These are phyloP conservation scores for Formica exsecta DNA, from an alignment of 1,140 invertebrate species.

Conservation along the genomic window DNA sequence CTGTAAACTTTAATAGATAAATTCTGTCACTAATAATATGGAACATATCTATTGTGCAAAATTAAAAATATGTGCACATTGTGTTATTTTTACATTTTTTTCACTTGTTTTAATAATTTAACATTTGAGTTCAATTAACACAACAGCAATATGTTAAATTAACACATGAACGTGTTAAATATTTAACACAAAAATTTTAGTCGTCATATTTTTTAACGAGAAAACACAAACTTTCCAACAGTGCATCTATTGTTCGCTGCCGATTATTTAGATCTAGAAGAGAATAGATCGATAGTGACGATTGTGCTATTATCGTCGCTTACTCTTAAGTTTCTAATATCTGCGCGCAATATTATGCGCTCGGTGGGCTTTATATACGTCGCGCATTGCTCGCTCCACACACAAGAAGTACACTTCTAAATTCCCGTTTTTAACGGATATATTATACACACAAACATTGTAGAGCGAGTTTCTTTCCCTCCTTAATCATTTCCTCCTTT, in stretches of 20 bases:
- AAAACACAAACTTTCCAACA: too few species aligned
- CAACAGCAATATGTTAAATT: too few species aligned
- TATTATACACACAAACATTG: constrained; percentile 12
- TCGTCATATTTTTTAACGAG: too few species aligned
- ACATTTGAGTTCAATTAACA: too few species aligned
- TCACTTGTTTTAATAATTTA: too few species aligned
- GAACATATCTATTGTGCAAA: too few species aligned
- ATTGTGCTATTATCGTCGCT: constrained; percentile 7
- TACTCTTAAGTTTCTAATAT: constrained; percentile 42
- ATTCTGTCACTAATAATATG: too few species aligned
- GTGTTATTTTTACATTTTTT: too few species aligned
- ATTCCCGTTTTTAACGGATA: constrained; percentile 1
- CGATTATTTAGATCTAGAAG: constrained; percentile 39
- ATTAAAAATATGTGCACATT: too few species aligned
- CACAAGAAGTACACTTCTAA: constrained; percentile 34
- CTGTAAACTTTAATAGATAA: too few species aligned
- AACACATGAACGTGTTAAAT: too few species aligned
- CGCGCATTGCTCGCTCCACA: background rate
- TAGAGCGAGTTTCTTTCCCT: background rate
- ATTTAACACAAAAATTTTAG: too few species aligned
- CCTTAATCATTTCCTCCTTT: background rate
- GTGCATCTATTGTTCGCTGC: constrained; percentile 18
- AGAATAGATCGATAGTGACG: constrained; percentile 9
- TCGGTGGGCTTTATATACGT: constrained; percentile 27
- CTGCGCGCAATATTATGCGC: constrained; percentile 14